Evolutionary conservation across 2,888 invertebrate species (phyloP), one percentile per base, ranked within the genome.

Genomic region (Andrena minutula): DNA sequence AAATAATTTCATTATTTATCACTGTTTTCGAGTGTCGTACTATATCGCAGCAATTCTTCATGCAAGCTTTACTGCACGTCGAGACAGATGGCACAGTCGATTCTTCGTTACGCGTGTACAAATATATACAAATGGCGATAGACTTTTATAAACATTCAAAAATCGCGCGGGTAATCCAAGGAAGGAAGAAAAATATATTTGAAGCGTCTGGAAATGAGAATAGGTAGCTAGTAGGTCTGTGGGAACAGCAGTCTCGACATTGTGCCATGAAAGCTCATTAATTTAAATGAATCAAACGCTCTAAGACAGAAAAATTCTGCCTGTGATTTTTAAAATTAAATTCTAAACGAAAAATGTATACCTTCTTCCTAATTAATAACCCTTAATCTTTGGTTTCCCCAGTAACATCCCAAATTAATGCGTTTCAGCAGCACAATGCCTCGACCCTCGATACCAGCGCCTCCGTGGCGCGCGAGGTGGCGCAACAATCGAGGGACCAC

Each of bases 81-180:
- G 51, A 64, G 53, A 56, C 56, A 30, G 63, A 61, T 66, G 61
- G 77, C 64, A 58, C 30, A 64, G 66, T 74, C 65, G 51, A 53
- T 47, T 12, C 47, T 41, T 58, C 64, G 12, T 77, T 64, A 26
- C 49, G 30, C 61, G n/a, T 79, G 70, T 53, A 79, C 72, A 80
- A 80, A 80, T 79, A 80, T 80, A 66, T 80, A 80, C 80, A 80
- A 78, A 73, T 47, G 53, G 56, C 66, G 60, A 53, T 79, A 47
- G 72, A 51, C 26, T 63, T 61, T 23, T 79, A 58, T 49, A 47
- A 80, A 68, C 79, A 60, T 66, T 53, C 28, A 28, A 56, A 80
- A 73, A 8, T 49, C 26, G 60, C n/a, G 8, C 60, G 23, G 16
- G 51, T 12, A n/a, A 58, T 60, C 6, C 2, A 61, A 66, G n/a